These are phyloP conservation scores for Candidula unifasciata DNA, from an alignment of 2,888 invertebrate genomes.

Conservation along the genomic window DNA sequence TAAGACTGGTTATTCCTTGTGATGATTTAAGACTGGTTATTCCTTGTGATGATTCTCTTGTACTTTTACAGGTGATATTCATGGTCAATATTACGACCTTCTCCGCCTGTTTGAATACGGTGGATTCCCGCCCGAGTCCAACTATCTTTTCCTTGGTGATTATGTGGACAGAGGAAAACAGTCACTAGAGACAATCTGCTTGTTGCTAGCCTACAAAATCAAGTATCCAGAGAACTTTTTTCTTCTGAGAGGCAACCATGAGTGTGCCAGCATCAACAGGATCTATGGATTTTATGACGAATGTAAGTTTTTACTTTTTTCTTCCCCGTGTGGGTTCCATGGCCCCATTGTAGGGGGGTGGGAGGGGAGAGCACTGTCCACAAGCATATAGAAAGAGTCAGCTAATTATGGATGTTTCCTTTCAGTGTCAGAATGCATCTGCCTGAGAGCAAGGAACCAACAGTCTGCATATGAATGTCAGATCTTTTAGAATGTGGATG, in stretches of 20 bases:
- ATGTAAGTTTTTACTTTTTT: conserved; percentile 77
- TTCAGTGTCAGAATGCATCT: too few relatives aligned
- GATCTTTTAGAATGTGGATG: too few relatives aligned
- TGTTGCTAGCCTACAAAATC: conserved; percentile 84
- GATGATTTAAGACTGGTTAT: too few relatives aligned
- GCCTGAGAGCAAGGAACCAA: too few relatives aligned
- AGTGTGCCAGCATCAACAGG: conserved; percentile 82
- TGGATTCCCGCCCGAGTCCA: conserved; percentile 98
- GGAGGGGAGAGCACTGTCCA: too few relatives aligned
- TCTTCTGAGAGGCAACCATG: conserved; percentile 80
- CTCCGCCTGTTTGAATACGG: conserved; percentile 98
- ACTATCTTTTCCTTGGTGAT: conserved; percentile 98
- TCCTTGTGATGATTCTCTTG: neutral
- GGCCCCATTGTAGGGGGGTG: too few relatives aligned
- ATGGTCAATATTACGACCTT: conserved; percentile 99
- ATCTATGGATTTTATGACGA: conserved; percentile 92
- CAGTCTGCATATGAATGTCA: too few relatives aligned
- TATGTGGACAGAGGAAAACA: conserved; percentile 99
- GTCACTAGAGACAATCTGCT: conserved; percentile 97
- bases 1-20: too few relatives aligned
- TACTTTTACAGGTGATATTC: conserved; percentile 84
- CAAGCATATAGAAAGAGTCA: too few relatives aligned
- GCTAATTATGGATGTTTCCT: too few relatives aligned
- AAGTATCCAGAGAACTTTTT: conserved; percentile 95
- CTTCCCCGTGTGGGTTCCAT: too few relatives aligned